These are phyloP conservation scores for Vesta saturnalis DNA, from an alignment of 2,888 invertebrate species.

Conservation along the genomic window DNA sequence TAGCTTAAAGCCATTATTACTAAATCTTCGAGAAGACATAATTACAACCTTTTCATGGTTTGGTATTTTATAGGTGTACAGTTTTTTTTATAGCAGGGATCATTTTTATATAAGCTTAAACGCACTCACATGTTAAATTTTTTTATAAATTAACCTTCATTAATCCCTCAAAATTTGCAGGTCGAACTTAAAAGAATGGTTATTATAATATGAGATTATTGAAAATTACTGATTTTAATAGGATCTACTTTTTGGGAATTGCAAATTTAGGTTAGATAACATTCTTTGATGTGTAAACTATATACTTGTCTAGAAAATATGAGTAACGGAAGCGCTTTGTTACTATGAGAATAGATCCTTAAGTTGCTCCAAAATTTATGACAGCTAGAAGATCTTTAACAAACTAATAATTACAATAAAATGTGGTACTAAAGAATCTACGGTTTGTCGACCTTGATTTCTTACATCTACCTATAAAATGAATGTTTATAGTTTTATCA, in stretches of 20 bases:
- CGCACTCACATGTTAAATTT: too few relatives aligned
- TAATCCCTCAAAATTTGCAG: background rate
- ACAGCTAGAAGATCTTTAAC: background rate
- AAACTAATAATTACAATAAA: constrained; percentile 11
- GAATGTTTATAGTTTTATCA: constrained; percentile 6
- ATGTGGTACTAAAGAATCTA: background rate
- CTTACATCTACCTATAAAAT: constrained; percentile 1
- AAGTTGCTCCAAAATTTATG: background rate
- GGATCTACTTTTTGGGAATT: background rate
- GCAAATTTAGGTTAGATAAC: background rate
- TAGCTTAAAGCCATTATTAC: background rate
- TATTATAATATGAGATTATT: background rate
- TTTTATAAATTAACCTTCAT: background rate
- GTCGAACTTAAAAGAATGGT: background rate
- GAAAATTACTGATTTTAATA: background rate
- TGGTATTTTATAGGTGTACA: constrained; percentile 1
- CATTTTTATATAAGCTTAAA: too few relatives aligned
- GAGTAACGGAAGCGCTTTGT: constrained; percentile 7
- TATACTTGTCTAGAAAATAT: background rate
- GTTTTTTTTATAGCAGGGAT: background rate
- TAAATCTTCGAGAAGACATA: background rate
- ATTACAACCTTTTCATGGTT: constrained; percentile 5
- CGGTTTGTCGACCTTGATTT: constrained; percentile 12
- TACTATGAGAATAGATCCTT: background rate
- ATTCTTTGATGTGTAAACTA: background rate